Conservation (phyloP, 1,140 invertebrate genomes). For the Nomia melanderi region DNA sequence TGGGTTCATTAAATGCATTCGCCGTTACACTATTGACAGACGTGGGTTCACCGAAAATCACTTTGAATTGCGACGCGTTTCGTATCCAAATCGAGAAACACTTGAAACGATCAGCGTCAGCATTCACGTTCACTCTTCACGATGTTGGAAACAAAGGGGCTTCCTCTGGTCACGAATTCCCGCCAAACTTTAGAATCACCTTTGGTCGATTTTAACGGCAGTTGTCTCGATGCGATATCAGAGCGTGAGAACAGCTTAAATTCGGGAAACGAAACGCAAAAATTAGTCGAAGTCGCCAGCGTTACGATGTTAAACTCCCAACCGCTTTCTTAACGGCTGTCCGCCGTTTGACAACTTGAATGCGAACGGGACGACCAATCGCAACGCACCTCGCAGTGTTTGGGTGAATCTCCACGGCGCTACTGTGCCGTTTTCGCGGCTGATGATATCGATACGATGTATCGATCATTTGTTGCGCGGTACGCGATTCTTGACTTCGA, state of each 20-base stretch:
- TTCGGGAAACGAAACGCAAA: constrained; percentile 2
- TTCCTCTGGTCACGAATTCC: neutral
- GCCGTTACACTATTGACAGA: neutral
- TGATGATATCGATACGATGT: constrained; percentile 32
- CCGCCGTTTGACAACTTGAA: constrained; percentile 72
- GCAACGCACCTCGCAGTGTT: constrained; percentile 6
- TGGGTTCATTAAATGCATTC: neutral
- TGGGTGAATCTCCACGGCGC: constrained; percentile 2
- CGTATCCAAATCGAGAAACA: neutral
- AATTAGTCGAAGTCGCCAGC: neutral
- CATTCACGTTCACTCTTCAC: neutral
- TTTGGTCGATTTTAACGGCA: neutral
- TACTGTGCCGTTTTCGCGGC: neutral
- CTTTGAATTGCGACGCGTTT: neutral
- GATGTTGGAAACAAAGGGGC: neutral
- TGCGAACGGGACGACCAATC: constrained; percentile 44
- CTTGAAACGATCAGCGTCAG: neutral
- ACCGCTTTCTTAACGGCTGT: constrained; percentile 67
- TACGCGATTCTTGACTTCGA: neutral
- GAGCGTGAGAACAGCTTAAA: neutral
- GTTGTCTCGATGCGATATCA: neutral
- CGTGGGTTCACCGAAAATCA: neutral
- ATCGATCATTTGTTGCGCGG: neutral
- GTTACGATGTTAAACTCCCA: constrained; percentile 27
- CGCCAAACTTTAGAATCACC: neutral